Conservation (phyloP, 2,113 vertebrate species). For the Peromyscus maniculatus region DNA sequence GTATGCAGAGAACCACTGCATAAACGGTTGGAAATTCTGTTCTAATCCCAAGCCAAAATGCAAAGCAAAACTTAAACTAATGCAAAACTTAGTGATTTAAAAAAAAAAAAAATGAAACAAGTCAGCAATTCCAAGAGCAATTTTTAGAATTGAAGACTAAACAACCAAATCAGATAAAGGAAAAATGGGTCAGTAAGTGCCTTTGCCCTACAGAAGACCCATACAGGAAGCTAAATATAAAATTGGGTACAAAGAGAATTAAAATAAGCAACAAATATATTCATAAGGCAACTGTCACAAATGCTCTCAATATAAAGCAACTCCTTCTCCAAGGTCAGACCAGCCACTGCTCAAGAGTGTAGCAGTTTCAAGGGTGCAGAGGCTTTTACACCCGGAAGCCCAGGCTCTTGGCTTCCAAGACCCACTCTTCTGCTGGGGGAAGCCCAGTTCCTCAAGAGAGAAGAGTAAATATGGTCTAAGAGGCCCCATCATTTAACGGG, state of each 20-base stretch:
- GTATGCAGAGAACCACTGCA: neutral
- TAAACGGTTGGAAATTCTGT: neutral
- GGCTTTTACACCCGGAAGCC: neutral
- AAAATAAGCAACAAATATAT: neutral
- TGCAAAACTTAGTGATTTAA: neutral
- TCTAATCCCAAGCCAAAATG: neutral
- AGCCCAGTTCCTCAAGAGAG: neutral
- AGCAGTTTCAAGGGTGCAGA: neutral
- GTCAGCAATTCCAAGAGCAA: neutral
- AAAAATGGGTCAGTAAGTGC: neutral
- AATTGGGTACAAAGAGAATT: neutral
- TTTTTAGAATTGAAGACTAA: conserved; percentile 6
- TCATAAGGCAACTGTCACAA: neutral
- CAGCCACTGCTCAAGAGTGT: neutral
- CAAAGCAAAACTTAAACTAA: neutral
- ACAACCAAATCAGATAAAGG: conserved; percentile 17
- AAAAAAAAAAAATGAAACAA: neutral
- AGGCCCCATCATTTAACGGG: neutral
- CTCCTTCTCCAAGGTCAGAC: neutral
- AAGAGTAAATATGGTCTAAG: neutral
- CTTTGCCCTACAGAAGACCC: neutral
- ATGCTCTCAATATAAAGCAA: neutral
- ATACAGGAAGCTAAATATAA: neutral
- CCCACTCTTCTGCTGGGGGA: neutral
- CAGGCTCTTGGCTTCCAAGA: neutral